phyloP scores from a whole-genome alignment of 2,113 vertebrate genomes.

The Nothobranchius furzeri region DNA sequence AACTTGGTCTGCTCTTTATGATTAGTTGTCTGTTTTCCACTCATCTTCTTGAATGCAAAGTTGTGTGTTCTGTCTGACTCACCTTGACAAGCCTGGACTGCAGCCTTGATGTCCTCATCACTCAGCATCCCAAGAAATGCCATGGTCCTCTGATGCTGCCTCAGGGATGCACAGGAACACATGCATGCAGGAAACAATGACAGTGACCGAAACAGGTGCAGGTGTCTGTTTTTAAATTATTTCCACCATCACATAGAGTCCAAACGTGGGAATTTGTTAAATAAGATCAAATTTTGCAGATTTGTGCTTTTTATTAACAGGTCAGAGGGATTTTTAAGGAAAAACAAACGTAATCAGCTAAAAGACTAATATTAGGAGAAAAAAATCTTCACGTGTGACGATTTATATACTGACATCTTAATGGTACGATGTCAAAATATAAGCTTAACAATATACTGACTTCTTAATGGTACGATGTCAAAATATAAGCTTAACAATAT shows the following conservation, averaged over 20 bases:
- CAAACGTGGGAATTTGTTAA: conserved; percentile 1
- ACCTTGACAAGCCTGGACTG: conserved; percentile 79
- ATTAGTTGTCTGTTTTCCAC: background rate
- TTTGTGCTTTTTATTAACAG: too few species aligned
- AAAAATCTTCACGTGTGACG: too few species aligned
- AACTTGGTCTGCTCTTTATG: background rate
- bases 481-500: background rate
- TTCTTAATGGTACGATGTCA: background rate
- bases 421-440: background rate
- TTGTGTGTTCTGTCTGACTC: conserved; percentile 42
- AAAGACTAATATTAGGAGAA: too few species aligned
- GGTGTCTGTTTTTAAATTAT: conserved; percentile 20
- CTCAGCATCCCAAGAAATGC: conserved; percentile 78
- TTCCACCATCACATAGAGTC: conserved; percentile 7
- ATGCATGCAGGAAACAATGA: conserved; percentile 34
- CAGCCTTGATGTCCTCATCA: conserved; percentile 73
- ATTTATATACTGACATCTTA: background rate
- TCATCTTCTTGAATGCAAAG: background rate
- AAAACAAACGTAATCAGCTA: too few species aligned
- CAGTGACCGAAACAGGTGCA: conserved; percentile 37
- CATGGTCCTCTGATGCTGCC: conserved; percentile 66
- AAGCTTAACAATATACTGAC: background rate
- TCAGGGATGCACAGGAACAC: conserved; percentile 39
- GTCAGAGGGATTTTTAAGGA: too few species aligned
- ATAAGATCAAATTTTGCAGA: background rate